phyloP scores from a whole-genome alignment of 1,140 invertebrate species.

The Sipha flava region DNA sequence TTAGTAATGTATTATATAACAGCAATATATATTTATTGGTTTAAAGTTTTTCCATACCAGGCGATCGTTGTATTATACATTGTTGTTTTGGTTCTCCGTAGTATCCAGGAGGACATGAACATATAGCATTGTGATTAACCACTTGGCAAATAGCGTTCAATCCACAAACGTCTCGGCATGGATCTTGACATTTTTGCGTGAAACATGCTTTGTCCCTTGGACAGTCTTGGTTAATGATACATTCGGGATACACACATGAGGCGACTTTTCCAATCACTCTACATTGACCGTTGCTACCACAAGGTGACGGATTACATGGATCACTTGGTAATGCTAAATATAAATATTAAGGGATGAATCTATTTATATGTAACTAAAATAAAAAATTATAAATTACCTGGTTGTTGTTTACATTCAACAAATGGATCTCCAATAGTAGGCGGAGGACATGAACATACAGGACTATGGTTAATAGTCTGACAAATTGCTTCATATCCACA shows the following conservation, averaged over 20 bases:
- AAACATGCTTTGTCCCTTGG: slow-evolving; percentile 69
- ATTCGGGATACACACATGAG: slow-evolving; percentile 73
- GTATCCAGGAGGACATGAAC: slow-evolving; percentile 68
- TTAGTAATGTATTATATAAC: background rate
- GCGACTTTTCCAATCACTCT: slow-evolving; percentile 58
- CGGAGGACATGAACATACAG: slow-evolving; percentile 65
- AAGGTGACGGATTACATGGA: slow-evolving; percentile 73
- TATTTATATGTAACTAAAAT: background rate
- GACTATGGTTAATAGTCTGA: slow-evolving; percentile 66
- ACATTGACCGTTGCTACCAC: slow-evolving; percentile 69
- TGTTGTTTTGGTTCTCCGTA: slow-evolving; percentile 69
- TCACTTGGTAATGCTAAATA: slow-evolving; percentile 46
- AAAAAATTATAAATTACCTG: slow-evolving; percentile 40
- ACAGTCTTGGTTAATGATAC: slow-evolving; percentile 75
- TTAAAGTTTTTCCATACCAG: background rate
- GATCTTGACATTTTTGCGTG: slow-evolving; percentile 69
- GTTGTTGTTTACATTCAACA: slow-evolving; percentile 52
- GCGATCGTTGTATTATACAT: slow-evolving; percentile 48
- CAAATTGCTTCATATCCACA: slow-evolving; percentile 62
- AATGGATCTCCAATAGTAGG: slow-evolving; percentile 68
- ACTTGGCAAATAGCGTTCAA: slow-evolving; percentile 75
- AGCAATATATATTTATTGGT: background rate
- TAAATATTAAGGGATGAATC: background rate
- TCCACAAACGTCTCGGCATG: slow-evolving; percentile 70
- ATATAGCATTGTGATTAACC: slow-evolving; percentile 70